Conservation (phyloP, 2,797 vertebrate genomes). For the Enteromius argenteus region DNA sequence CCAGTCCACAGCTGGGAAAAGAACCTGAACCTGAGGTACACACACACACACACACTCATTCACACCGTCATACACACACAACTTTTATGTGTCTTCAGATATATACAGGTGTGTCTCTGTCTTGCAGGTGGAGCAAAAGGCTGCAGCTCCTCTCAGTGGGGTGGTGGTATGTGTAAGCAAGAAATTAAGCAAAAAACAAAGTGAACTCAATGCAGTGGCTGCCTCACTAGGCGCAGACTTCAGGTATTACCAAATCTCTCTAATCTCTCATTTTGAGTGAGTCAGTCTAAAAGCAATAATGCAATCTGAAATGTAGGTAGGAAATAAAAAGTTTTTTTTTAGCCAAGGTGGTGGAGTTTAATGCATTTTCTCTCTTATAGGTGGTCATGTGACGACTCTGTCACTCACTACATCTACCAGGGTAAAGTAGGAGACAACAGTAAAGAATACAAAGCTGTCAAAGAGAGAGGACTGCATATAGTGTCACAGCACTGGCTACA, state of each 20-base stretch:
- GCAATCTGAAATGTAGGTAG: not conserved
- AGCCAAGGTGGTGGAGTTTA: not conserved
- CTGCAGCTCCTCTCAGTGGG: conserved; percentile 76
- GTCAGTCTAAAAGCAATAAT: not conserved
- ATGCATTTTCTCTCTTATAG: conserved; percentile 68
- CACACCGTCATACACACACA: not conserved
- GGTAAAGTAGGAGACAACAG: conserved; percentile 91
- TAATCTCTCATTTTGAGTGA: not conserved
- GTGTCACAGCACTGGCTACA: conserved; percentile 96
- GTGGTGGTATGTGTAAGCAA: conserved; percentile 93
- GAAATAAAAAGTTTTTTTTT: not conserved
- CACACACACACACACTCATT: not conserved
- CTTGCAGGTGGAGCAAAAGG: conserved; percentile 72
- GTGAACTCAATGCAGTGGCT: conserved; percentile 89
- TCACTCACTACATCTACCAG: conserved; percentile 88
- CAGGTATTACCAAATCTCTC: conserved; percentile 79
- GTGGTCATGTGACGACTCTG: conserved; percentile 93
- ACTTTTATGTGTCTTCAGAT: conserved; percentile 6
- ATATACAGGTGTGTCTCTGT: conserved; percentile 6
- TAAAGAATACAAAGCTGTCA: conserved; percentile 91
- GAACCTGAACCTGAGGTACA: conserved; percentile 76
- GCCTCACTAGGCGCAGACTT: conserved; percentile 95
- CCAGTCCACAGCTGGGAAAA: conserved; percentile 84
- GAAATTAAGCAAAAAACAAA: conserved; percentile 92
- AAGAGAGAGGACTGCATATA: conserved; percentile 89